phyloP scores from a whole-genome alignment of 2,113 vertebrate genomes.

The Erythrocercus mccallii region DNA sequence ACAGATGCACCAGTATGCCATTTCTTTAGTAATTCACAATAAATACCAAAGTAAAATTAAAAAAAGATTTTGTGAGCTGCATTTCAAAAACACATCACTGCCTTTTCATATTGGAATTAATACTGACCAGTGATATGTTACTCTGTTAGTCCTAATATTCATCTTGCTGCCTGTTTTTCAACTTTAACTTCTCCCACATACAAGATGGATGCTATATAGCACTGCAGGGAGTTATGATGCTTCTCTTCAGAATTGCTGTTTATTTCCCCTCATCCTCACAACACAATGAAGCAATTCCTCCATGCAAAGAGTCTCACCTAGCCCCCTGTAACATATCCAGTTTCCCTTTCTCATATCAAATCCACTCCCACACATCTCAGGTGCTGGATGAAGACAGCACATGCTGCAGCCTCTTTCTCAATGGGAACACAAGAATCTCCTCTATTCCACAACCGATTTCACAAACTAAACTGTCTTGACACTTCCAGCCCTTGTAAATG shows the following conservation, averaged over 20 bases:
- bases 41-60: neutral
- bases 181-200: fast-evolving
- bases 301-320: neutral
- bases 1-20: neutral
- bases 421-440: neutral
- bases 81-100: neutral
- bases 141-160: neutral
- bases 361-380: neutral
- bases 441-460: neutral
- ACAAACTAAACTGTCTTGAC: neutral
- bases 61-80: neutral
- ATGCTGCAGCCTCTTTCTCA: neutral
- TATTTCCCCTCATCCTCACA: neutral
- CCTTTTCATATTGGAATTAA: neutral
- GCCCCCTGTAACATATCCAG: neutral
- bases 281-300: neutral
- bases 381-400: neutral
- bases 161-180: neutral
- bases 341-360: neutral
- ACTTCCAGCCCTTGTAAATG: neutral
- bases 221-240: neutral
- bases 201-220: neutral
- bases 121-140: neutral
- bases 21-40: neutral
- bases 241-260: neutral